phyloP scores from a whole-genome alignment of 1,140 invertebrate species.

The Drosophila kurseongensis region DNA sequence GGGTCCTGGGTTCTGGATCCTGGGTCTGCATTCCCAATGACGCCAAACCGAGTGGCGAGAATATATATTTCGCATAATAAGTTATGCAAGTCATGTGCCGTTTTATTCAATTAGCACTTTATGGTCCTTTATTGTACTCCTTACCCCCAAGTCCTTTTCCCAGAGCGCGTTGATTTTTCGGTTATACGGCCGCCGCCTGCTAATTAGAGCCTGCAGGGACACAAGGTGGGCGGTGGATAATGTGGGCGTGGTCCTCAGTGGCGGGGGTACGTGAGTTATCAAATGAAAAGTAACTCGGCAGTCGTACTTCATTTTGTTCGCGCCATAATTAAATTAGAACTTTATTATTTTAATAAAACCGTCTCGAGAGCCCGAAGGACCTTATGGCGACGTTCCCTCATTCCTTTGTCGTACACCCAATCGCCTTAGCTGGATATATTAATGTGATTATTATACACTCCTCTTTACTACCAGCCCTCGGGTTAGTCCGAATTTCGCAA shows the following conservation, averaged over 20 bases:
- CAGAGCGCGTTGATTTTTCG: constrained; percentile 76
- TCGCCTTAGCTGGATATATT: constrained; percentile 33
- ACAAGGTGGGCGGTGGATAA: constrained; percentile 21
- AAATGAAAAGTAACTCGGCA: constrained; percentile 79
- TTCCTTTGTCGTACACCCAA: constrained; percentile 40
- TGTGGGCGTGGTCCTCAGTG: background rate
- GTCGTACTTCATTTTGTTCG: constrained; percentile 63
- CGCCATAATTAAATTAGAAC: constrained; percentile 80
- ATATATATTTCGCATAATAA: constrained; percentile 64
- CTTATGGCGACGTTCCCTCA: constrained; percentile 5
- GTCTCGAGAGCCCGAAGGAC: constrained; percentile 52
- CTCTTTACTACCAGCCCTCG: constrained; percentile 4
- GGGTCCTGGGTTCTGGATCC: constrained; percentile 13
- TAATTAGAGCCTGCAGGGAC: constrained; percentile 70
- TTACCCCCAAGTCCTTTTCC: constrained; percentile 5
- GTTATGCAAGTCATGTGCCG: constrained; percentile 82
- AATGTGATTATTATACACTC: constrained; percentile 46
- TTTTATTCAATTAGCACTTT: constrained; percentile 83
- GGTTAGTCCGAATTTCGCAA: background rate
- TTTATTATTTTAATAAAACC: constrained; percentile 82
- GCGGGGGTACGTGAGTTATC: constrained; percentile 75
- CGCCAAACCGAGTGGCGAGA: constrained; percentile 11
- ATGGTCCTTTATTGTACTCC: constrained; percentile 76
- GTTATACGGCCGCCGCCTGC: constrained; percentile 78
- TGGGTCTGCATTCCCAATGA: constrained; percentile 58